phyloP scores from a whole-genome alignment of 2,113 vertebrate species.

The Pomatostomus ruficeps region DNA sequence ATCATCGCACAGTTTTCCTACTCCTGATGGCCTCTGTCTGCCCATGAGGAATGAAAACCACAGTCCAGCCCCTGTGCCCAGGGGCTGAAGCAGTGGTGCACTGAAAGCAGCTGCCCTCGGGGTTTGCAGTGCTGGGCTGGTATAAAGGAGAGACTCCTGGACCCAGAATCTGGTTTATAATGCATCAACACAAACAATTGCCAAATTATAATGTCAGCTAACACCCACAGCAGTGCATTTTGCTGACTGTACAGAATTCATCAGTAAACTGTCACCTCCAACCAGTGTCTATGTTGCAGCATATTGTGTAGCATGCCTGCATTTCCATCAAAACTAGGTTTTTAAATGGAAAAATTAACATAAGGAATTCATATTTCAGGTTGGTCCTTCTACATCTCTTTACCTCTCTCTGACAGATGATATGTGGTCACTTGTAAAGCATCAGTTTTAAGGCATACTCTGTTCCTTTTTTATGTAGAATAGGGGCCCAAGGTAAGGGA shows the following conservation, averaged over 20 bases:
- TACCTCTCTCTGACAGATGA: background rate
- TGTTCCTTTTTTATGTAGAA: background rate
- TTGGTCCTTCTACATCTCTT: background rate
- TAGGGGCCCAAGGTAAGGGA: no score
- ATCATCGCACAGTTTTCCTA: fast-evolving
- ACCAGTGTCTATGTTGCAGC: fast-evolving
- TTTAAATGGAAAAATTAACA: background rate
- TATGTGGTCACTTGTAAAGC: background rate
- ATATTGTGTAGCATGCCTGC: background rate
- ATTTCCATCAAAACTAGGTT: background rate
- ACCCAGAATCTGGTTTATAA: background rate
- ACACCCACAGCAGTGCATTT: background rate
- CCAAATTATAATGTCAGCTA: background rate
- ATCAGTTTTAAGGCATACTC: background rate
- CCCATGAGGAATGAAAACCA: background rate
- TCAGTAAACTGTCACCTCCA: background rate
- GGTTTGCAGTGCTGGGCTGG: background rate
- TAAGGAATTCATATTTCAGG: background rate
- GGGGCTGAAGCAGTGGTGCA: background rate
- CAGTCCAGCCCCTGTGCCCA: no score
- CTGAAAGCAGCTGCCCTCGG: background rate
- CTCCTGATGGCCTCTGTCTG: background rate
- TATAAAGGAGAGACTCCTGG: background rate
- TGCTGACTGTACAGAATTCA: background rate
- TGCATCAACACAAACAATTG: background rate